A percentile compares a stretch with the other conserved stretches of the same genome.
Conservation (phyloP, 2,113 vertebrate genomes). For the Oceanodroma tethys region DNA sequence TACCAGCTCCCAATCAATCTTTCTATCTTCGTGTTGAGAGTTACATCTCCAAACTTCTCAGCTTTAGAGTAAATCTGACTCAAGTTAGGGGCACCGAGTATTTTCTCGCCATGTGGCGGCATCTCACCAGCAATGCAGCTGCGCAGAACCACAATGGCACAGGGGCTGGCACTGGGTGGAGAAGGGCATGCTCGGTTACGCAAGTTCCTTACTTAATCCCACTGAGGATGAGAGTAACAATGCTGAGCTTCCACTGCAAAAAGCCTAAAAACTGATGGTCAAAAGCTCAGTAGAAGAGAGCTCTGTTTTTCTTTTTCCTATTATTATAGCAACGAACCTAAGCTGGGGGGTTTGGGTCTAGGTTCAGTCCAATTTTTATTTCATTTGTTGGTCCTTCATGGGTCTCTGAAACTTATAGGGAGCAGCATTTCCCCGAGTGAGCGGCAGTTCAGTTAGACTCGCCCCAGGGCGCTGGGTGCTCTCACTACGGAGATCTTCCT, state of each 20-base stretch:
- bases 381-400: neutral
- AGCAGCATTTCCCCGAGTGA: neutral
- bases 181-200: neutral
- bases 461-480: neutral
- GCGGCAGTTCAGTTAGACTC: neutral
- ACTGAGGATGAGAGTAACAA: neutral
- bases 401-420: neutral
- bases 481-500: neutral
- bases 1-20: neutral
- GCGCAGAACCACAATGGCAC: neutral
- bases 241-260: neutral
- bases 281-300: neutral
- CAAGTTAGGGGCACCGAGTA: accelerated
- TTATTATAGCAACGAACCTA: neutral
- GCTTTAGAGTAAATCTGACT: neutral
- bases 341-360: neutral
- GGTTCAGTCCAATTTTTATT: neutral
- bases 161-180: neutral
- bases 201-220: neutral
- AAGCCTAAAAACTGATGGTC: neutral
- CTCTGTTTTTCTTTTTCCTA: neutral
- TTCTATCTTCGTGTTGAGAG: accelerated
- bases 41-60: neutral
- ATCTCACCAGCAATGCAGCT: neutral
- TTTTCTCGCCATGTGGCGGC: neutral